Base-by-base conservation (phyloP, 64 coral and sea anemone genomes). In the Pocillopora verrucosa region DNA sequence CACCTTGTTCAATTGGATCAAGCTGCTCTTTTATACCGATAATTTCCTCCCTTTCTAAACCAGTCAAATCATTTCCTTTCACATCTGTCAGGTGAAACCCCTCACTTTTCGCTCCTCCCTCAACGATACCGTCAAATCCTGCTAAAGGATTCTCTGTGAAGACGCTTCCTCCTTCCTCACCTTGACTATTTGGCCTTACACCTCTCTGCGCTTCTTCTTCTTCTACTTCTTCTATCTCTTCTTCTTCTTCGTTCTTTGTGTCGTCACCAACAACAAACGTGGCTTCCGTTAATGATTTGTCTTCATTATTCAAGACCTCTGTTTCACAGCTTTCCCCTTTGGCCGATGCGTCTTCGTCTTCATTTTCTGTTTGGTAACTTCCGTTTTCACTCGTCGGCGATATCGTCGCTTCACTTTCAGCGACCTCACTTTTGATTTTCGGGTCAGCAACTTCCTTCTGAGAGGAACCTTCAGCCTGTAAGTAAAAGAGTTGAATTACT, bases 231-330 rank as follows among this genome's bases (percentile, higher is more conserved):
- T 51, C 61, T 41, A 36, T 30, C 1, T 65, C 61, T 11, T 45
- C 34, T 65, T 17, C 4, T 34, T 51, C 36, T 11, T 45, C 57
- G 56, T 20, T 51, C 41, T 4, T 24, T n/a, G 77, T 4, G 1
- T 79, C 57, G 10, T 79, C 38, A 19, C 80, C 80, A 22, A 84
- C 61, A 45, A 84, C 63, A 84, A 84, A 84, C 56, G 35, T 63
- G 38, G 61, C 22, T n/a, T 64, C 17, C 36, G 17, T 11, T 1
- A 9, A 20, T 5, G 17, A n/a, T 45, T 24, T 22, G 9, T 19
- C 37, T 19, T 77, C 37, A 36, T 58, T 36, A 77, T 16, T 11
- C 10, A 51, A 5, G 75, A 5, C 36, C 38, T 70, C 62, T 69
- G 36, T 38, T n/a, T 45, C 16, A 16, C 56, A 19, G 37, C 10